Conservation (phyloP, 2,797 vertebrate genomes). For the Notolabrus celidotus region DNA sequence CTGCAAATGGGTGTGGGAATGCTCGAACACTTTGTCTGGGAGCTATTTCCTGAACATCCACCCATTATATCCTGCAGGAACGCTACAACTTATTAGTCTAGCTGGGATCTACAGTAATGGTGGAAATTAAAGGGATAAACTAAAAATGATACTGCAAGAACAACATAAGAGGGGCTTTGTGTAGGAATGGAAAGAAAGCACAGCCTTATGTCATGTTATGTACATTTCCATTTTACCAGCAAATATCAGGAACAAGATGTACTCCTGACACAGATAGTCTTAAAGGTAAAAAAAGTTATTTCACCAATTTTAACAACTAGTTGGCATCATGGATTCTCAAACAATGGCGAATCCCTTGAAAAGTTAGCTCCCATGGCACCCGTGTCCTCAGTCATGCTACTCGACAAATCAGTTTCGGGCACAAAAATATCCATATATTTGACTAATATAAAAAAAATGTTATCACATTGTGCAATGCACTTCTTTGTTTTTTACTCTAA, state of each 20-base stretch:
- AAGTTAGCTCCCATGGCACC: no score
- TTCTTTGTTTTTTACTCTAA: not conserved
- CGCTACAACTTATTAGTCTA: slow-evolving; percentile 72
- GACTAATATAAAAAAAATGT: no score
- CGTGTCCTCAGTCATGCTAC: no score
- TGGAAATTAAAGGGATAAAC: slow-evolving; percentile 41
- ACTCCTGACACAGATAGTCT: slow-evolving; percentile 63
- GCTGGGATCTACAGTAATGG: slow-evolving; percentile 47
- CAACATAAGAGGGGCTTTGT: slow-evolving; percentile 36
- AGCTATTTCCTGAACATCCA: slow-evolving; percentile 78
- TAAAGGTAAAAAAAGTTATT: no score
- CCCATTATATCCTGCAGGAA: slow-evolving; percentile 72
- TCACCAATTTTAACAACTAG: no score
- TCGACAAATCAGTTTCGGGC: no score
- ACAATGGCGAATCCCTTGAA: no score
- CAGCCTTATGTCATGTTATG: slow-evolving; percentile 21
- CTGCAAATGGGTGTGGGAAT: slow-evolving; percentile 49
- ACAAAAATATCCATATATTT: no score
- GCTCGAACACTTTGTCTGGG: slow-evolving; percentile 61
- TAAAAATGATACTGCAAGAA: slow-evolving; percentile 49
- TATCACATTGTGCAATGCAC: no score
- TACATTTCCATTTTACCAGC: slow-evolving; percentile 43
- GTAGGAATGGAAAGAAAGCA: slow-evolving; percentile 1
- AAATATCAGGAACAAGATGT: not conserved
- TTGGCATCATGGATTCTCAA: no score